Conservation (phyloP, 2,797 vertebrate genomes). For the Cossypha caffra region DNA sequence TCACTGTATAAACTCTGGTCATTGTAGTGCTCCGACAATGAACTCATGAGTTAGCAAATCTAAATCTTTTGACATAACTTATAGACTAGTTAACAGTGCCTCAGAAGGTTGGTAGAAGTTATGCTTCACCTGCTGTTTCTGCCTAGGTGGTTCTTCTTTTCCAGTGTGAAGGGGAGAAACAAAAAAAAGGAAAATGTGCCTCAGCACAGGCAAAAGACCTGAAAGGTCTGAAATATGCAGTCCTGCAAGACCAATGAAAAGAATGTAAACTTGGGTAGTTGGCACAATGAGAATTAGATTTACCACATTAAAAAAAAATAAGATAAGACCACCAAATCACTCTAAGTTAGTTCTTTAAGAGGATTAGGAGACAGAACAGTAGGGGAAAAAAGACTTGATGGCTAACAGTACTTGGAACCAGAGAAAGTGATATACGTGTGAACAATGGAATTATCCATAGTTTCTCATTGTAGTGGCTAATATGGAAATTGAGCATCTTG, state of each 20-base stretch:
- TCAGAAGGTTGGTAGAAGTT: not conserved
- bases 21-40: not conserved
- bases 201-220: not conserved
- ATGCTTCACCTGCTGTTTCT: not conserved
- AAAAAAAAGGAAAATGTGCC: not conserved
- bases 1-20: not conserved
- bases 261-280: not conserved
- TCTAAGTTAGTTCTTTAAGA: not conserved
- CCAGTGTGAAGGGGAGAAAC: not conserved
- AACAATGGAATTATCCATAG: not conserved
- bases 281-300: not conserved
- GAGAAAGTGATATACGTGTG: not conserved
- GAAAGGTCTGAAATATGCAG: not conserved
- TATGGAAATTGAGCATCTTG: not conserved
- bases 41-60: not conserved
- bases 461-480: not conserved
- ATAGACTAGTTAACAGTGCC: fast-evolving
- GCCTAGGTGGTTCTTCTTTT: not conserved
- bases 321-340: not conserved
- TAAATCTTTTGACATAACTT: not conserved
- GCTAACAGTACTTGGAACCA: not conserved
- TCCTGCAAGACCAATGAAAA: not conserved
- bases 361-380: not conserved
- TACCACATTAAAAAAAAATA: not conserved
- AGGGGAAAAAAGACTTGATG: not conserved